phyloP scores from a whole-genome alignment of 2,797 vertebrate species.

The Poecile montanus region DNA sequence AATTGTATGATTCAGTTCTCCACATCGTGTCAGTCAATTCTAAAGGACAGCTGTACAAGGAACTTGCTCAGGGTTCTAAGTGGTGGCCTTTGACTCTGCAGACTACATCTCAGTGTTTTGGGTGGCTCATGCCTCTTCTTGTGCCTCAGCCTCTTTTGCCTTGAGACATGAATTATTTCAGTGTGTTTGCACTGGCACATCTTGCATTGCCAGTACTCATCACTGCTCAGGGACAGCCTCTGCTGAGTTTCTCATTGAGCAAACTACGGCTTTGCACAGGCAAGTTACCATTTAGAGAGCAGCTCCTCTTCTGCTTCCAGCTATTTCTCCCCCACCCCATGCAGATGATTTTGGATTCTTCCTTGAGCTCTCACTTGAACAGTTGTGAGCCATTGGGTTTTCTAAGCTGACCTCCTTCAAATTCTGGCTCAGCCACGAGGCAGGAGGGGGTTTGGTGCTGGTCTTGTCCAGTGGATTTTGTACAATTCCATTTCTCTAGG shows the following conservation, averaged over 20 bases:
- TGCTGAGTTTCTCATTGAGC: neutral
- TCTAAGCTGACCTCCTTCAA: accelerated
- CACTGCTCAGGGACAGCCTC: neutral
- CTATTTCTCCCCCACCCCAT: neutral
- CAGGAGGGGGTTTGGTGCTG: neutral
- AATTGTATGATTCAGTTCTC: neutral
- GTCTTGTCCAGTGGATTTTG: neutral
- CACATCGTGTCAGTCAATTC: accelerated
- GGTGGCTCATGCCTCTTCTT: neutral
- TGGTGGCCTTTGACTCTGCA: neutral
- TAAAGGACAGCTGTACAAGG: neutral
- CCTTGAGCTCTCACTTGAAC: neutral
- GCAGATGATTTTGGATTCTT: neutral
- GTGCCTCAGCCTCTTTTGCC: neutral
- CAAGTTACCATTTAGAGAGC: neutral
- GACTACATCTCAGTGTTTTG: neutral
- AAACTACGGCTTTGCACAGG: neutral
- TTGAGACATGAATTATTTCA: neutral
- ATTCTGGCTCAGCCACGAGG: neutral
- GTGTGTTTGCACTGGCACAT: neutral
- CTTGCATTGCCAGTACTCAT: accelerated
- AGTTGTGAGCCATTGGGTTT: neutral
- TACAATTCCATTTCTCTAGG: neutral
- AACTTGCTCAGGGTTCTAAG: neutral
- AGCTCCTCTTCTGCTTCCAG: neutral